Base-by-base conservation (phyloP, 2,888 invertebrate species). In the Gisinianus flammeolus region DNA sequence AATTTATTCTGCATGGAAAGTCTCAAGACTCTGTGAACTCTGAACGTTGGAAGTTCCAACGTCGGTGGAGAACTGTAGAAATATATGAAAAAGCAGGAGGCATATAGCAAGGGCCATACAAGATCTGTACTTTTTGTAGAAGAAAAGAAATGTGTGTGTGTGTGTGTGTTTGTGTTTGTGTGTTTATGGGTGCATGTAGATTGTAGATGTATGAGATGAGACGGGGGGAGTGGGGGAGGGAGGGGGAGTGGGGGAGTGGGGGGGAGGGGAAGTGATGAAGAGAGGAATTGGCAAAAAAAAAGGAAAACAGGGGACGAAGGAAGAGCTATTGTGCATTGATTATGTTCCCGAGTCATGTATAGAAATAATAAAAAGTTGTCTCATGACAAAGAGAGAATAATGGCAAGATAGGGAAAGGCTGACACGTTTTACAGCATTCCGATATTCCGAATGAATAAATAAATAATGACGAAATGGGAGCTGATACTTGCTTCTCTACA, bases 361-460 rank as follows among this genome's bases (percentile, higher is more conserved):
- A 68, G 33, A 68, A 68, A 68, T 67, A 68, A 35, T 68, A 35
- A 44, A n/a, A 68, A 68, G 68, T 68, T 68, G 68, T 68, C 68
- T 22, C 44, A n/a, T 22, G 44, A 22, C 35, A 44, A 64, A 64
- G 68, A 44, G 24, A 68, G 68, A 68, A 68, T 44, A 68, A 68
- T 68, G 68, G 35, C 22, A 33, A 62, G 68, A 68, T 67, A 67
- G 33, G 67, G 24, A 67, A 28, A 2, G 67, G 30, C 67, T 67
- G 67, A 67, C 67, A 67, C 33, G 67, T 31, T 67, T n/a, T 67
- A 67, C 67, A 67, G 33, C 30, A 67, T 68, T 68, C 35, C 68
- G 68, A 68, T 68, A 68, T 68, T 68, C 22, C 35, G 68, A 68
- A 68, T 68, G 68, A 68, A 68, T 68, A 68, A 68, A 68, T 68